Evolutionary conservation across 1,140 invertebrate genomes (phyloP).

Genomic region (Cydia amplana): DNA sequence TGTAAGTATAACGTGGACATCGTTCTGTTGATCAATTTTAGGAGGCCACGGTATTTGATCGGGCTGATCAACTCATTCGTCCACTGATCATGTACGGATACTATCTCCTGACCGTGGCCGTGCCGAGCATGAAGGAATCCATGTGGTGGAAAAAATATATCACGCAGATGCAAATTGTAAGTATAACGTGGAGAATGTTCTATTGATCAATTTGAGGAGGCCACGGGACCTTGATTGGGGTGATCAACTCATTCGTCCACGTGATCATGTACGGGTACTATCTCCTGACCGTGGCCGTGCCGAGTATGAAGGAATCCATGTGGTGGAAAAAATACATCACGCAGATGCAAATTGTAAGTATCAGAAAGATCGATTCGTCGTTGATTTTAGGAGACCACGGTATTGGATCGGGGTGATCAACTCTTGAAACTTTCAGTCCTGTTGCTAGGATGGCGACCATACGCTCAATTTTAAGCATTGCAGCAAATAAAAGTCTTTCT

Average conservation of each 20-base stretch:
- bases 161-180: constrained; percentile 85
- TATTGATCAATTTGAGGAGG: constrained; percentile 79
- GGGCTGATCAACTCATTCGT: constrained; percentile 86
- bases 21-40: constrained; percentile 75
- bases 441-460: too few relatives aligned
- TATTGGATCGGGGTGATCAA: constrained; percentile 84
- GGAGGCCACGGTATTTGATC: constrained; percentile 83
- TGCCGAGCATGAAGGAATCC: constrained; percentile 80
- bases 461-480: too few relatives aligned
- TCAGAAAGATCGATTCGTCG: too few relatives aligned
- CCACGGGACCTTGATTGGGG: constrained; percentile 80
- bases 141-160: constrained; percentile 88
- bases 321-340: constrained; percentile 90
- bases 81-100: constrained; percentile 91
- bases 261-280: constrained; percentile 92
- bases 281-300: constrained; percentile 81
- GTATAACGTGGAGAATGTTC: constrained; percentile 46
- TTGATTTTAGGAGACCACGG: constrained; percentile 83
- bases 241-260: constrained; percentile 88
- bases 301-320: constrained; percentile 79
- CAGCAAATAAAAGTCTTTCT: too few relatives aligned
- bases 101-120: constrained; percentile 83
- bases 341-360: constrained; percentile 83
- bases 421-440: too few relatives aligned
- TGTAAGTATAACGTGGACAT: too few relatives aligned